phyloP scores from a whole-genome alignment of 1,140 invertebrate genomes.

The Drosophila trapezifrons region DNA sequence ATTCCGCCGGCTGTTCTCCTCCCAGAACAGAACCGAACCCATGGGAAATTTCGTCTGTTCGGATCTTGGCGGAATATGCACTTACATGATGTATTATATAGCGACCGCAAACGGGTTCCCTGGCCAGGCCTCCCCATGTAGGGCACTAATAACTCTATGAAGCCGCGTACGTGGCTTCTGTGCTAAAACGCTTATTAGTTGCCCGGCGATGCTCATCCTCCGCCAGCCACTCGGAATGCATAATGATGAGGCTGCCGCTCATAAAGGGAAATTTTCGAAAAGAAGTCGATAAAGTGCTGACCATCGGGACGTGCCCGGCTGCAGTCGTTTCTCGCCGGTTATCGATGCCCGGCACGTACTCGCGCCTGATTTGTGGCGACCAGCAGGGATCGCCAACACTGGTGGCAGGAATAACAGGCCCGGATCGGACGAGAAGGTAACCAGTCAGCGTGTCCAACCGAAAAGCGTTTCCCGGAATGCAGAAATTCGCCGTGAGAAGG shows the following conservation, averaged over 20 bases:
- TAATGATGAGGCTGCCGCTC: constrained; percentile 48
- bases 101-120: constrained; percentile 34
- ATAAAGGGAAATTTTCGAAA: constrained; percentile 76
- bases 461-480: constrained; percentile 73
- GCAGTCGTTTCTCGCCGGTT: constrained; percentile 35
- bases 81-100: constrained; percentile 40
- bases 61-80: constrained; percentile 28
- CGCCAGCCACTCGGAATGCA: constrained; percentile 48
- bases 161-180: constrained; percentile 57
- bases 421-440: constrained; percentile 11
- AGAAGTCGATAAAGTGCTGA: constrained; percentile 50
- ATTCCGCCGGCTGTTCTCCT: constrained; percentile 22
- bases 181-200: constrained; percentile 67
- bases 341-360: constrained; percentile 56
- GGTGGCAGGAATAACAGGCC: constrained; percentile 39
- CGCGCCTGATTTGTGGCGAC: constrained; percentile 49
- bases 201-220: constrained; percentile 47
- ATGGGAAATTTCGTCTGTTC: constrained; percentile 27
- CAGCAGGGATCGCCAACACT: constrained; percentile 44
- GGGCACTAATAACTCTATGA: constrained; percentile 78
- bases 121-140: constrained; percentile 41
- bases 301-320: constrained; percentile 36
- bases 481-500: constrained; percentile 54
- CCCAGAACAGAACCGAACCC: constrained; percentile 20
- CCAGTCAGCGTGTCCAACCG: constrained; percentile 29